Percentiles rank a stretch among this genome's conserved stretches.
Evolutionary conservation across 2,888 invertebrate genomes (phyloP).

Genomic region (Campaea margaritaria): DNA sequence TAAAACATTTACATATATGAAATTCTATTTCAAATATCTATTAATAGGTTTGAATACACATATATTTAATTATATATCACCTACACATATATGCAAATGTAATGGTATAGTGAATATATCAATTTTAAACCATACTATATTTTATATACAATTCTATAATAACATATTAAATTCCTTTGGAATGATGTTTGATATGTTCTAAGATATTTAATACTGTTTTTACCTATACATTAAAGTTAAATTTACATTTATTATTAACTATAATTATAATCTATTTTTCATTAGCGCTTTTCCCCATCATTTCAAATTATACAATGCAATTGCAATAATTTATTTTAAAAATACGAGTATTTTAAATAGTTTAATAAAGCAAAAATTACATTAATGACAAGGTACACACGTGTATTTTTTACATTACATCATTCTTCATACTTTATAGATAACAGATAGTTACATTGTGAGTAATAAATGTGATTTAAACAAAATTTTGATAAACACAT

Average conservation of each 20-base stretch:
- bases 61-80: not conserved
- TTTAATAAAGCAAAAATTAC: slow-evolving; percentile 1
- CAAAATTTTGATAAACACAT: too few species aligned
- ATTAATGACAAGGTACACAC: not conserved
- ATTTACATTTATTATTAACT: not conserved
- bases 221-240: not conserved
- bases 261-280: slow-evolving; percentile 61
- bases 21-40: not conserved
- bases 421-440: too few species aligned
- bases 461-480: too few species aligned
- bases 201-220: slow-evolving; percentile 55
- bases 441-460: too few species aligned
- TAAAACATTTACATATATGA: slow-evolving; percentile 13
- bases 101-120: not conserved
- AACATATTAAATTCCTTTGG: slow-evolving; percentile 37
- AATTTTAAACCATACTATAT: not conserved
- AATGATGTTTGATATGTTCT: slow-evolving; percentile 61
- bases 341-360: slow-evolving; percentile 15
- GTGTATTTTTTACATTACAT: too few species aligned
- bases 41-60: not conserved
- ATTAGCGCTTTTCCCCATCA: slow-evolving; percentile 84
- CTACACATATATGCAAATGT: not conserved
- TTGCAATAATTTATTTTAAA: slow-evolving; percentile 23
- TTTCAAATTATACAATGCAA: slow-evolving; percentile 43
- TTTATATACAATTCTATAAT: slow-evolving; percentile 19